Percentiles rank a stretch among this genome's conserved stretches.
Conservation (phyloP, 1,140 invertebrate species). For the Phymastichus coffea region DNA sequence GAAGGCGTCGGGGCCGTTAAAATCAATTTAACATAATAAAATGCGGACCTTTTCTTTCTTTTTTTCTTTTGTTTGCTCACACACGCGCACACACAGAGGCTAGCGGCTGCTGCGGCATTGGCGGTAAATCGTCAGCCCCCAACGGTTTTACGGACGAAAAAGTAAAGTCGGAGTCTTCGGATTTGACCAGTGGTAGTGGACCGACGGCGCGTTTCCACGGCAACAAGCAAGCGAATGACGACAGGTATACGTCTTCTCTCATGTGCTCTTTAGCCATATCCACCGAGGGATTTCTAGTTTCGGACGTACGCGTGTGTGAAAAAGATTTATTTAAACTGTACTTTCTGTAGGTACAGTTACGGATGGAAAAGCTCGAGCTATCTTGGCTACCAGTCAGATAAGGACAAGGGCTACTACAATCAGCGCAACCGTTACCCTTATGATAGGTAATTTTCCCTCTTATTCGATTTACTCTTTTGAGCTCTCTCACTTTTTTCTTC, state of each 20-base stretch:
- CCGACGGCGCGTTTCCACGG: slow-evolving; percentile 23
- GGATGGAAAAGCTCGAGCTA: slow-evolving; percentile 23
- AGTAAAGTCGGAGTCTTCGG: not conserved
- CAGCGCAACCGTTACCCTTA: slow-evolving; percentile 17
- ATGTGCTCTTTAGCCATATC: too few species aligned
- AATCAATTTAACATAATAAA: slow-evolving; percentile 4
- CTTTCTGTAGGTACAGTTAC: too few species aligned
- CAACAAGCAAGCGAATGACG: slow-evolving; percentile 17
- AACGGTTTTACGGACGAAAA: slow-evolving; percentile 6
- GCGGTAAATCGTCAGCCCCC: not conserved
- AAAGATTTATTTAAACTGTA: too few species aligned
- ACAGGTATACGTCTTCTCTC: slow-evolving; percentile 23
- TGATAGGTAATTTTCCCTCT: slow-evolving; percentile 15
- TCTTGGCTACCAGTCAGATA: slow-evolving; percentile 17
- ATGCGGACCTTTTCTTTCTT: too few species aligned
- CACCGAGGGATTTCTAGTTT: too few species aligned
- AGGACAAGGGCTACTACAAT: slow-evolving; percentile 14
- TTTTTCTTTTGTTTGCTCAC: too few species aligned
- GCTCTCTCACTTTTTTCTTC: not conserved
- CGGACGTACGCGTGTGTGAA: too few species aligned
- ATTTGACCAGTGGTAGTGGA: not conserved
- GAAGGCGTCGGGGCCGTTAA: not conserved
- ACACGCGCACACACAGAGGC: not conserved
- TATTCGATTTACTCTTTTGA: not conserved
- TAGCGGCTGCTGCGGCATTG: slow-evolving; percentile 8